Percentiles rank a stretch among this genome's conserved stretches.
These are phyloP conservation scores for Helarctos malayanus DNA, from an alignment of 2,797 vertebrate species.

Conservation along the genomic window DNA sequence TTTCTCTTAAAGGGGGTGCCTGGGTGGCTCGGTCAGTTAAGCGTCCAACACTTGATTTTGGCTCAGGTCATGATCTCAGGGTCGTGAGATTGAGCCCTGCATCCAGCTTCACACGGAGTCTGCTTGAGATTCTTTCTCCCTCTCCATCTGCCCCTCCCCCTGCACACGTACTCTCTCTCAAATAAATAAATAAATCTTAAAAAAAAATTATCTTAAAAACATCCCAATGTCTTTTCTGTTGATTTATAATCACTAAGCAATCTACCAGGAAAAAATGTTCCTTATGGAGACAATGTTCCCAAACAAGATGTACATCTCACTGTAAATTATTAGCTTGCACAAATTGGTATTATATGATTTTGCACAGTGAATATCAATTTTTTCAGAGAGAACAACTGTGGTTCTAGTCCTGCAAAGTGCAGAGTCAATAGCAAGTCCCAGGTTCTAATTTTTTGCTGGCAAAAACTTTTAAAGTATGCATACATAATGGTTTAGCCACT, in stretches of 20 bases:
- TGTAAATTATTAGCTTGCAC: constrained; percentile 11
- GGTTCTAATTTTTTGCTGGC: background rate
- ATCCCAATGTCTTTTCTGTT: background rate
- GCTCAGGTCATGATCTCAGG: background rate
- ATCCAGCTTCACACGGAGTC: background rate
- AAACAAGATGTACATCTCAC: background rate
- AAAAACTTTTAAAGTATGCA: background rate
- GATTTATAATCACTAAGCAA: constrained; percentile 30
- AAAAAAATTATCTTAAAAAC: constrained; percentile 35
- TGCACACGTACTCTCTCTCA: background rate
- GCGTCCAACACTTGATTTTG: background rate
- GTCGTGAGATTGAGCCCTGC: background rate
- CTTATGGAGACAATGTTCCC: background rate
- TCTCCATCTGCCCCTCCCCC: background rate
- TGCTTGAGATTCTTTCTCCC: background rate
- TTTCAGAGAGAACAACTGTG: background rate
- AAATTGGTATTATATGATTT: background rate
- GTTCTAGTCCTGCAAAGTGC: background rate
- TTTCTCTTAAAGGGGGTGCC: background rate
- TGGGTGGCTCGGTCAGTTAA: background rate
- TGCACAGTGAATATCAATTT: background rate
- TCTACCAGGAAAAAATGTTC: constrained; percentile 8
- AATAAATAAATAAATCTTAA: background rate
- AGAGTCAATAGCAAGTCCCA: background rate
- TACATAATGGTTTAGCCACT: background rate